These are phyloP conservation scores for Pterophyllum scalare DNA, from an alignment of 2,113 vertebrate species.

Conservation along the genomic window DNA sequence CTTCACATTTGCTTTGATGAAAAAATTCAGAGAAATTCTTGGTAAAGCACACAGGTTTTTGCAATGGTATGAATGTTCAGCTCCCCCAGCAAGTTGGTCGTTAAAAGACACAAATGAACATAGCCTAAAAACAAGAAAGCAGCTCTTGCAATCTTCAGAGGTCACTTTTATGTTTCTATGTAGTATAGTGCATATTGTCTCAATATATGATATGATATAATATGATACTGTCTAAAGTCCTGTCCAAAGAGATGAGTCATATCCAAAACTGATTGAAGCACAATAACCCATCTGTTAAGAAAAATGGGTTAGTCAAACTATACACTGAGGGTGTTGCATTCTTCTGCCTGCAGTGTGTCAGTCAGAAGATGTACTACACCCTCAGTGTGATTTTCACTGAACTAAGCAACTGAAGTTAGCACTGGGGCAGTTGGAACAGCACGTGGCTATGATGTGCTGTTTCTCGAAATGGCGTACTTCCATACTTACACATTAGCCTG, in stretches of 20 bases:
- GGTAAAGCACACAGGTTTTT: neutral
- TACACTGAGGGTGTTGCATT: neutral
- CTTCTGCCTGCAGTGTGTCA: neutral
- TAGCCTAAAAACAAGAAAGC: neutral
- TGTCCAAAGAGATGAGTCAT: neutral
- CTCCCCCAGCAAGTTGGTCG: neutral
- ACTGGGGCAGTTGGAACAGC: fast-evolving
- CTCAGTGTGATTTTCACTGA: neutral
- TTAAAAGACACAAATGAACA: neutral
- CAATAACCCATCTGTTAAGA: neutral
- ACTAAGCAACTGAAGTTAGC: neutral
- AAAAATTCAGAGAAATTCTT: too few relatives aligned
- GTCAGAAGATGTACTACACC: neutral
- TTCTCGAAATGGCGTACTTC: neutral
- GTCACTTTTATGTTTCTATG: neutral
- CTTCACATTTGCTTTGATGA: too few relatives aligned
- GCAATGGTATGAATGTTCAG: neutral
- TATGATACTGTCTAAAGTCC: neutral
- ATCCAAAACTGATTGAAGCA: neutral
- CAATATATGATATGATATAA: too few relatives aligned
- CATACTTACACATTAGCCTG: neutral
- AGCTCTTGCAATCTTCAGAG: too few relatives aligned
- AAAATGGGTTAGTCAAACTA: neutral
- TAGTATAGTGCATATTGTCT: neutral
- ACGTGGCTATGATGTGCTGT: neutral